These are phyloP conservation scores for Loris lydekkerianus DNA, from an alignment of 2,797 vertebrate genomes.

Conservation along the genomic window DNA sequence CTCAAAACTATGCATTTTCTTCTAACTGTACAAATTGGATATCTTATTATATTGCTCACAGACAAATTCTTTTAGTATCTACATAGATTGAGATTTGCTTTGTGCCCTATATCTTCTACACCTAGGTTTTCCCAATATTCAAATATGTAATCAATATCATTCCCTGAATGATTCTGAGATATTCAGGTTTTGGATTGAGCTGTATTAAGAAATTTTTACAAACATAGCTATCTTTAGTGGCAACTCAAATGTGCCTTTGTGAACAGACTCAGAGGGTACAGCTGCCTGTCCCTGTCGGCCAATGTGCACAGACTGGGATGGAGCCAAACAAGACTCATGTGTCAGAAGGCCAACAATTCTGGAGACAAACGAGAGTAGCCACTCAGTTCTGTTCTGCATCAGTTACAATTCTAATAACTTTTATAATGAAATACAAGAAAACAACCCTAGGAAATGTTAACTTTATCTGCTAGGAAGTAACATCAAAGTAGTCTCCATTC, in stretches of 20 bases:
- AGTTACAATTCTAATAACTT: too few species aligned
- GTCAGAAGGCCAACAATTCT: too few species aligned
- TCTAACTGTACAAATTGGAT: neutral
- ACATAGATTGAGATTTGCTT: neutral
- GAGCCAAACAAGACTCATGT: too few species aligned
- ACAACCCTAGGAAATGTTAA: too few species aligned
- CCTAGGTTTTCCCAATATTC: neutral
- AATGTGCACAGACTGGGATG: too few species aligned
- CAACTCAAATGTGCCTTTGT: neutral
- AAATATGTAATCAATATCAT: neutral
- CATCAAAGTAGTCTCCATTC: too few species aligned
- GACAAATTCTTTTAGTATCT: neutral
- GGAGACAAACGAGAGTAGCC: too few species aligned
- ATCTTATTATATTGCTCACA: neutral
- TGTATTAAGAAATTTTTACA: neutral
- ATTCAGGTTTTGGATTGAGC: neutral
- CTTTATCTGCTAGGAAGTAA: too few species aligned
- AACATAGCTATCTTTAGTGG: neutral
- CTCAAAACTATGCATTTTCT: neutral
- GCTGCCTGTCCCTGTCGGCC: too few species aligned
- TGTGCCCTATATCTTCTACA: neutral
- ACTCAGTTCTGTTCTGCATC: too few species aligned
- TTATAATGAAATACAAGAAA: too few species aligned
- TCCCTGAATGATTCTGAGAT: neutral
- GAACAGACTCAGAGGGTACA: too few species aligned